Conservation (phyloP, 2,113 vertebrate species). For the Empidonax traillii region DNA sequence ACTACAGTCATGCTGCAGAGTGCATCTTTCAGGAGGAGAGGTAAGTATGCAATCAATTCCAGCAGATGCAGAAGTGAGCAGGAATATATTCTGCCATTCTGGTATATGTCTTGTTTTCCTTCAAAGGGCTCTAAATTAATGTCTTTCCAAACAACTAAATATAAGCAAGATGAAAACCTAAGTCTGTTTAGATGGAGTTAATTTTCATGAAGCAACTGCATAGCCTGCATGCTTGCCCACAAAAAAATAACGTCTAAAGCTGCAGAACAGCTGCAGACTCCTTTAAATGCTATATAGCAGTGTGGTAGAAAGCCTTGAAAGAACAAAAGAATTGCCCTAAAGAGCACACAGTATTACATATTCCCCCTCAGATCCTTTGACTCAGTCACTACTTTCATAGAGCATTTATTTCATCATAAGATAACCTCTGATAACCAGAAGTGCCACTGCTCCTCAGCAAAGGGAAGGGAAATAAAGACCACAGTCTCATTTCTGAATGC, state of each 20-base stretch:
- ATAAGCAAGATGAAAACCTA: background rate
- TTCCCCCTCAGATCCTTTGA: background rate
- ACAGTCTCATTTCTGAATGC: background rate
- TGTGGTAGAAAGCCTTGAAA: background rate
- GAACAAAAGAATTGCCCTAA: background rate
- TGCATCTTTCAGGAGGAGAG: background rate
- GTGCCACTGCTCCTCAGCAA: background rate
- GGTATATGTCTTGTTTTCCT: background rate
- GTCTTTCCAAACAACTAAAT: background rate
- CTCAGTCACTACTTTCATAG: background rate
- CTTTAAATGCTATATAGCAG: background rate
- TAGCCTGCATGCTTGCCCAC: background rate
- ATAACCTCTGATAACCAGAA: background rate
- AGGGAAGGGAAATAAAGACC: background rate
- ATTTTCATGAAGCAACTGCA: background rate
- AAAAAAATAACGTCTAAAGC: background rate
- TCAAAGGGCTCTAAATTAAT: background rate
- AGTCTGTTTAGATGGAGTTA: background rate
- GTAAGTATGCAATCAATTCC: background rate
- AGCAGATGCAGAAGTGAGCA: background rate
- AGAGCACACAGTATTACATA: background rate
- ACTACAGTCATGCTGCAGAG: background rate
- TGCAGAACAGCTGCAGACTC: background rate
- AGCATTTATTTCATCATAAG: background rate
- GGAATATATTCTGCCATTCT: background rate